Evolutionary conservation across 2,797 vertebrate species (phyloP).

Genomic region (Denticeps clupeoides): DNA sequence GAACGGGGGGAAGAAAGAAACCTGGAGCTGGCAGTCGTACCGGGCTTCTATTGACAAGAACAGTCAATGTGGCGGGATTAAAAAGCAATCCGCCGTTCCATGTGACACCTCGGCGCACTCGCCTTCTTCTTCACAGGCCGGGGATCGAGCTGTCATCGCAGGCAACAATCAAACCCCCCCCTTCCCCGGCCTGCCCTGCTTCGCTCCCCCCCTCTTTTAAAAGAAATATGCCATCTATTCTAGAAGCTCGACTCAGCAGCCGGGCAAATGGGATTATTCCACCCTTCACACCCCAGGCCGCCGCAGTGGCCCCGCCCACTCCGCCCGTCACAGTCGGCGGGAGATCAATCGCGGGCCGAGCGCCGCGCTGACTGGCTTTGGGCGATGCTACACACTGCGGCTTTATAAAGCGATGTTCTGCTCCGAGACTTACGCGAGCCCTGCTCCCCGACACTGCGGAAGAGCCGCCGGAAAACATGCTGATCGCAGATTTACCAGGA

Average conservation of each 20-base stretch:
- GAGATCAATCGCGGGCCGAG: conserved; percentile 52
- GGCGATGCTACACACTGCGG: conserved; percentile 56
- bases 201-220: conserved; percentile 14
- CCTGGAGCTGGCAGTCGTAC: conserved; percentile 66
- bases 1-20: conserved; percentile 49
- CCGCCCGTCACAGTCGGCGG: conserved; percentile 56
- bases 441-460: conserved; percentile 29
- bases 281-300: conserved; percentile 44
- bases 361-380: conserved; percentile 66
- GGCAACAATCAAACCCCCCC: conserved; percentile 59
- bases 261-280: conserved; percentile 70
- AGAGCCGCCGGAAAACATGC: too few species aligned
- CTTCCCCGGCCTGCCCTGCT: conserved; percentile 37
- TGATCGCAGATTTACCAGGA: too few species aligned
- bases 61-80: conserved; percentile 68
- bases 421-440: conserved; percentile 29
- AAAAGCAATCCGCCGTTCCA: conserved; percentile 67
- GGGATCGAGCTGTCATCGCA: conserved; percentile 56
- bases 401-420: conserved; percentile 57
- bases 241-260: conserved; percentile 65
- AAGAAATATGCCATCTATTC: conserved; percentile 55
- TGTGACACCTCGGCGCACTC: conserved; percentile 60
- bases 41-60: conserved; percentile 67
- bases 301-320: conserved; percentile 24
- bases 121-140: conserved; percentile 63